Percentiles rank a stretch among this genome's conserved stretches.
Conservation (phyloP, 92 coral and sea anemone species). For the Phenganax subtilis region DNA sequence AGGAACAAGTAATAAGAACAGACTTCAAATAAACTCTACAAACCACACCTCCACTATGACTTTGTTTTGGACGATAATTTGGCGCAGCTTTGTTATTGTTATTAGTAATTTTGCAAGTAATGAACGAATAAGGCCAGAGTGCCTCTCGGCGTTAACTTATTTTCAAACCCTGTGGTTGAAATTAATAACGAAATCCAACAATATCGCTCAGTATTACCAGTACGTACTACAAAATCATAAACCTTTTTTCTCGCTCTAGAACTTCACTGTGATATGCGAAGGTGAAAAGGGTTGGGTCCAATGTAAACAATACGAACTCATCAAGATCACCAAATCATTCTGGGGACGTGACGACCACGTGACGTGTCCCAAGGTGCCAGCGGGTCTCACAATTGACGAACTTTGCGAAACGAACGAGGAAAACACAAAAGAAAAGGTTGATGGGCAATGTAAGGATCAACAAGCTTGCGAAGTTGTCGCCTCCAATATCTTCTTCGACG, state of each 20-base stretch:
- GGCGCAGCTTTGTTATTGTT: no score
- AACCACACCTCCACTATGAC: no score
- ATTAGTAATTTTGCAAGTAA: no score
- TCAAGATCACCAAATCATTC: conserved; percentile 91
- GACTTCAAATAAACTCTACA: no score
- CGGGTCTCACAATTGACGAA: conserved; percentile 80
- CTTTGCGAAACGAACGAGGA: conserved; percentile 82
- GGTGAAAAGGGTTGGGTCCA: conserved; percentile 99
- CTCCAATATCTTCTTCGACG: conserved; percentile 98
- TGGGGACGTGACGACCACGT: conserved; percentile 99
- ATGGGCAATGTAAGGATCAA: conserved; percentile 98
- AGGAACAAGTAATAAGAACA: no score
- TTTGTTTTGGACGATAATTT: no score
- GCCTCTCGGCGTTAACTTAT: no score
- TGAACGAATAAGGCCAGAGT: no score
- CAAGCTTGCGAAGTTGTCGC: conserved; percentile 99
- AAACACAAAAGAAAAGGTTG: conserved; percentile 66
- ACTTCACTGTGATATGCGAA: conserved; percentile 99
- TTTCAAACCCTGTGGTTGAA: no score
- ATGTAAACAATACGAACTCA: conserved; percentile 98
- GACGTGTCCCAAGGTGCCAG: conserved; percentile 96
- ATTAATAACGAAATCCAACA: no score
- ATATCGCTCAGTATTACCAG: background rate
- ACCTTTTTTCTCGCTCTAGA: conserved; percentile 49
- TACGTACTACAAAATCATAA: background rate